phyloP scores from a whole-genome alignment of 1,140 invertebrate genomes.

The Cotesia glomerata region DNA sequence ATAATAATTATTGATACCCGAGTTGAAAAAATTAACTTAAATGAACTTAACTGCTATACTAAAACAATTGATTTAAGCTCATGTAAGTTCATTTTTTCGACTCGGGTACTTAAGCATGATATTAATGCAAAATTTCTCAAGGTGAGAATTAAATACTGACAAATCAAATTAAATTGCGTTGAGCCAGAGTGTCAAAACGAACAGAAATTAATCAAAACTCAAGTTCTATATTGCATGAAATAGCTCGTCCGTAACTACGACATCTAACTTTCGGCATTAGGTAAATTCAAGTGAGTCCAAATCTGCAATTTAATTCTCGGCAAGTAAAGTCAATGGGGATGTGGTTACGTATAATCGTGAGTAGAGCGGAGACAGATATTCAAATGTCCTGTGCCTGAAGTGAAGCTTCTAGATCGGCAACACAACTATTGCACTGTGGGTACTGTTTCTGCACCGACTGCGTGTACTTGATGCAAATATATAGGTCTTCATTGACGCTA shows the following conservation, averaged over 20 bases:
- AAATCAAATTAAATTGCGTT: background rate
- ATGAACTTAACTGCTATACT: too few species aligned
- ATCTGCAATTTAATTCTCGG: constrained; percentile 38
- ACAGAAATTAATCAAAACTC: background rate
- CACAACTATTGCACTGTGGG: background rate
- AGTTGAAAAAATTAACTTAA: too few species aligned
- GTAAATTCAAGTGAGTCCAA: constrained; percentile 35
- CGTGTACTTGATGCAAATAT: constrained; percentile 4
- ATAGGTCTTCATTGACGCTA: constrained; percentile 21
- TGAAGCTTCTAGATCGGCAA: constrained; percentile 5
- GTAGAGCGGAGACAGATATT: constrained; percentile 34
- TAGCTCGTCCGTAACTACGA: background rate
- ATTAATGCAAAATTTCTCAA: too few species aligned
- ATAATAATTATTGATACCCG: too few species aligned
- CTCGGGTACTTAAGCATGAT: too few species aligned
- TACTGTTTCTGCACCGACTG: background rate
- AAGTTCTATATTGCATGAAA: background rate
- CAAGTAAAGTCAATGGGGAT: constrained; percentile 37
- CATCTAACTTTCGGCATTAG: constrained; percentile 35
- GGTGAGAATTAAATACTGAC: too few species aligned
- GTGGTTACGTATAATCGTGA: constrained; percentile 40
- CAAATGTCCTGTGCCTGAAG: constrained; percentile 29
- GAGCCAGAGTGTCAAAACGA: background rate
- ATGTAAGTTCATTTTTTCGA: too few species aligned
- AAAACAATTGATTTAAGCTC: too few species aligned